Evolutionary conservation across 2,888 invertebrate species (phyloP).

Genomic region (Calliphora vomitoria): DNA sequence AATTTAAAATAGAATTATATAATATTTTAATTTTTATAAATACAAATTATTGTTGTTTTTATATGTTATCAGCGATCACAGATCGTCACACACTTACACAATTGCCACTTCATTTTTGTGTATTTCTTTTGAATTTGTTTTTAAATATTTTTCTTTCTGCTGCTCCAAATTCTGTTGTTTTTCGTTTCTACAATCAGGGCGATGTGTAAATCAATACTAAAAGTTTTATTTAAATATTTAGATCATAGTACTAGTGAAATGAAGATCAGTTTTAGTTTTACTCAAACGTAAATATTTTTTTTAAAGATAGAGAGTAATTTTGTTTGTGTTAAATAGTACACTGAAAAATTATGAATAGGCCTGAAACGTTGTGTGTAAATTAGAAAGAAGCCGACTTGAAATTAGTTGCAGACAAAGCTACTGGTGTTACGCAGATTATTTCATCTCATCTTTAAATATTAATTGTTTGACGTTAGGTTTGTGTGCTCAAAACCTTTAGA

Average conservation of each 20-base stretch:
- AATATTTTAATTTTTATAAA: conserved; percentile 28
- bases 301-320: conserved; percentile 12
- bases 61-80: conserved; percentile 39
- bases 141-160: conserved; percentile 7
- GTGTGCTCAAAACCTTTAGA: too few relatives aligned
- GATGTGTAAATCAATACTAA: conserved; percentile 68
- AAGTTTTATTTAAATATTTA: conserved; percentile 46
- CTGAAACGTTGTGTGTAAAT: neutral
- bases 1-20: conserved; percentile 20
- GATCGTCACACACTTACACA: conserved; percentile 72
- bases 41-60: conserved; percentile 27
- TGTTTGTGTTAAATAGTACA: conserved; percentile 40
- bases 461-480: too few relatives aligned
- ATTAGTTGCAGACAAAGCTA: neutral
- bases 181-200: conserved; percentile 48
- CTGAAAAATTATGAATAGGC: conserved; percentile 31
- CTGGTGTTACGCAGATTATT: neutral
- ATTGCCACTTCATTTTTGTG: conserved; percentile 74
- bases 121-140: neutral
- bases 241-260: conserved; percentile 35
- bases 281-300: conserved; percentile 3
- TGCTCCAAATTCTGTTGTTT: neutral
- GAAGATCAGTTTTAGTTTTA: conserved; percentile 29
- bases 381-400: too few relatives aligned
- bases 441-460: too few relatives aligned